Evolutionary conservation across 1,140 invertebrate genomes (phyloP), one percentile per base, ranked within the genome.

Genomic region (Zaprionus camerounensis): DNA sequence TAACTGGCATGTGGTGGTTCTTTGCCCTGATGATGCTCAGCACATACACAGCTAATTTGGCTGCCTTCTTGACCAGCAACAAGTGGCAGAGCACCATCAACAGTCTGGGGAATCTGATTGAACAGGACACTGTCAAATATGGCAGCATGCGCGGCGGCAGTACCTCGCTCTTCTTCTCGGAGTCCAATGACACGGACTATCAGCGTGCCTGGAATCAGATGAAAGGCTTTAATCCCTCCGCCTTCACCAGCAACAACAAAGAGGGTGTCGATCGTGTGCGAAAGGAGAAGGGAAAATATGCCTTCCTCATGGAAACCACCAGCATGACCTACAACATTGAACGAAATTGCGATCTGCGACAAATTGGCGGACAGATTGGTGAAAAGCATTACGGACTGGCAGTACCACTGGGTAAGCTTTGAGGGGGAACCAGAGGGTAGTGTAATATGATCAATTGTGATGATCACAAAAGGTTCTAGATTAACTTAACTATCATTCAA

Each of bases 11-110:
- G 94, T 99, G 98, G 98, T 99, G 97, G 97, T 98, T 99, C 91
- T 99, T 99, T 91, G 97, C 97, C 0, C 93, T 99, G 22, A 99
- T 99, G 80, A 98, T 99, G 93, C 97, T 98, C 24, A 97, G 97
- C 4, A 98, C 97, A 1, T 99, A 99, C 92, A 99, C 98, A 0
- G 98, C 98, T 13, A 99, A 99, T 93, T 94, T 99, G 78, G 98
- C 98, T 5, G 98, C 98, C 24, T 99, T 98, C 77, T 94, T 99
- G 65, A 99, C 98, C 0, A 96, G 96, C 26, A 96, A 97, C 44
- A 94, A 97, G 63, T 96, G 97, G 94, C 96, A 97, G 24, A 95
- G 95, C 46, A 96, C 96, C 0, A 98, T 99, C 20, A 95, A 97
- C 71, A 95, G 95, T 73, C 96, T 97, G 0, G 97, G 98, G 81